Evolutionary conservation across 2,797 vertebrate genomes (phyloP).

Genomic region (Squalus acanthias): DNA sequence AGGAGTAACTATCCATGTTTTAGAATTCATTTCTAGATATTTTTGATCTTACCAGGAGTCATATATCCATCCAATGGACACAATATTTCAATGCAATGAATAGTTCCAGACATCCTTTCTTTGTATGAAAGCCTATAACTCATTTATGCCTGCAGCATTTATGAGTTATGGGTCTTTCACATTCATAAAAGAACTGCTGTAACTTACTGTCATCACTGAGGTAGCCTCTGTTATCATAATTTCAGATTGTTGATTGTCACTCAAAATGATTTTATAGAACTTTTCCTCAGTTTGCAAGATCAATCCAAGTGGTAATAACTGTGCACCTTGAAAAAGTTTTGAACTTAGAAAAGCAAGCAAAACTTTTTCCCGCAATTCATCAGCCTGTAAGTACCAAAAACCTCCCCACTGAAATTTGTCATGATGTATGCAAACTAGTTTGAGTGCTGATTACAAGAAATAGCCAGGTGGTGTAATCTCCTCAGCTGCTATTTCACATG

Average conservation of each 20-base stretch:
- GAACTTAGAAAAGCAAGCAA: conserved; percentile 44
- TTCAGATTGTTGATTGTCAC: background rate
- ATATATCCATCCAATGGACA: background rate
- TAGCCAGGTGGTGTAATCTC: conserved; percentile 53
- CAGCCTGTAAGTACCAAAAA: conserved; percentile 44
- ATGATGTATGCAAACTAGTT: conserved; percentile 55
- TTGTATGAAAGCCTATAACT: background rate
- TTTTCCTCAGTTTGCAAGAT: conserved; percentile 35
- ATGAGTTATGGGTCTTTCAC: background rate
- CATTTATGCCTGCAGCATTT: background rate
- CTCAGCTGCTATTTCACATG: background rate
- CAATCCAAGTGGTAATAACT: conserved; percentile 57
- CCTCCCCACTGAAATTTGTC: conserved; percentile 47
- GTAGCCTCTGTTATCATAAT: background rate
- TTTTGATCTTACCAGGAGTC: background rate
- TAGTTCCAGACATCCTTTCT: background rate
- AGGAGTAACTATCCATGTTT: background rate
- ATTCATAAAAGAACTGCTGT: background rate
- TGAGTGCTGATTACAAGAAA: conserved; percentile 54
- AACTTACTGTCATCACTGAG: background rate
- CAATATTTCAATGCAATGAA: background rate
- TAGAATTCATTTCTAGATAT: background rate
- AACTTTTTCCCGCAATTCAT: conserved; percentile 42
- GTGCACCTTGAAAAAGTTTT: conserved; percentile 50
- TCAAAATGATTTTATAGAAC: background rate